phyloP scores from a whole-genome alignment of 2,113 vertebrate genomes.

The Halichoerus grypus region DNA sequence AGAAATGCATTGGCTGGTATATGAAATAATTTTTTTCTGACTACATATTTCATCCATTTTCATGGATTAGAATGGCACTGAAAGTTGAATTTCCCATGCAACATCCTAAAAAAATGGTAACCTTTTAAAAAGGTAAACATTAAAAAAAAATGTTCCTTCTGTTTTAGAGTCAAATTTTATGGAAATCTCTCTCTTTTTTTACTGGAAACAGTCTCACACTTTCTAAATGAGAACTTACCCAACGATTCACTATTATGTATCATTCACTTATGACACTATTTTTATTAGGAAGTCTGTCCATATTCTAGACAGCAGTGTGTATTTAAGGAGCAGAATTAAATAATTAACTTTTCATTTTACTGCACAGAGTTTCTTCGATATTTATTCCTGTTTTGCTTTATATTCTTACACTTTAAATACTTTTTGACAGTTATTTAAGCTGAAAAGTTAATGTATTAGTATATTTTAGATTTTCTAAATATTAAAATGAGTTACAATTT shows the following conservation, averaged over 20 bases:
- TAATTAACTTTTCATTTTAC: background rate
- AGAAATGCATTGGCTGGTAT: background rate
- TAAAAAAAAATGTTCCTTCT: background rate
- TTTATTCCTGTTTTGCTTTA: constrained; percentile 39
- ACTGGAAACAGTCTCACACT: background rate
- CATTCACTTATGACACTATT: background rate
- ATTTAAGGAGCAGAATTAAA: background rate
- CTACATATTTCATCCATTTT: background rate
- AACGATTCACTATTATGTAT: background rate
- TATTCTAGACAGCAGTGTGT: background rate
- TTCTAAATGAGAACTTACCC: constrained; percentile 29
- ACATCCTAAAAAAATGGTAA: constrained; percentile 17
- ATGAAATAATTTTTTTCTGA: constrained; percentile 5
- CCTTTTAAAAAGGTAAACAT: constrained; percentile 38
- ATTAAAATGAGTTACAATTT: background rate
- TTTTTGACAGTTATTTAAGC: constrained; percentile 33
- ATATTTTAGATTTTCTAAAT: constrained; percentile 45
- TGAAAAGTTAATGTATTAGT: constrained; percentile 26
- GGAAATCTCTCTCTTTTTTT: background rate
- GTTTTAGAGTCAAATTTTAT: constrained; percentile 49
- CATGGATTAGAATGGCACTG: background rate
- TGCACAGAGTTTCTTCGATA: background rate
- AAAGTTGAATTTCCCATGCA: constrained; percentile 6
- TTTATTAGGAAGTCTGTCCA: background rate
- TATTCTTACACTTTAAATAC: background rate